phyloP scores from a whole-genome alignment of 2,797 vertebrate genomes.

The Pitangus sulphuratus region DNA sequence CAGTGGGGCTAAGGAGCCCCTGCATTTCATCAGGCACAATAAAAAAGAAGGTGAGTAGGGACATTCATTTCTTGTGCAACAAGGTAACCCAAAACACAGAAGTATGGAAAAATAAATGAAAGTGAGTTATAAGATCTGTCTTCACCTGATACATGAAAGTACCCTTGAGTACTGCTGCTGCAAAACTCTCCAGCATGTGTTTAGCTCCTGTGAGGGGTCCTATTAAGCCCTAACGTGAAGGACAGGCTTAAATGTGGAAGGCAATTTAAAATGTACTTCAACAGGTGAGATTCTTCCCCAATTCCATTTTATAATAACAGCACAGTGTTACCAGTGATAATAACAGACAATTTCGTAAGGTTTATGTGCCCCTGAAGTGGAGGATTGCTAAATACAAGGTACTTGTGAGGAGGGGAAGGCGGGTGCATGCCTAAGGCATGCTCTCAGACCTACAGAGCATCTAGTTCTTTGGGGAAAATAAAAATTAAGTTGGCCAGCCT shows the following conservation, averaged over 20 bases:
- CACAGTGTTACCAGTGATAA: background rate
- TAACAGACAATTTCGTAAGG: background rate
- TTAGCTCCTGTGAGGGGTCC: background rate
- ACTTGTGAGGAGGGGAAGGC: background rate
- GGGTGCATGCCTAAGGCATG: background rate
- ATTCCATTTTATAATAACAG: background rate
- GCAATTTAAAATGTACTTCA: background rate
- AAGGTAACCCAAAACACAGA: background rate
- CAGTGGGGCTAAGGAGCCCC: background rate
- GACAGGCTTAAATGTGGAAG: background rate
- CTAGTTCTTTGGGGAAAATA: background rate
- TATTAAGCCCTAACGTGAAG: background rate
- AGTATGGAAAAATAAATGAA: conserved; percentile 10
- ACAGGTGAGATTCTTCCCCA: background rate
- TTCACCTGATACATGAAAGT: background rate
- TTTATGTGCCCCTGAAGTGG: background rate
- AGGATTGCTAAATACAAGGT: background rate
- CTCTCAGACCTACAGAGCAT: background rate
- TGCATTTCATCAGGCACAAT: background rate
- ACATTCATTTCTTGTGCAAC: background rate
- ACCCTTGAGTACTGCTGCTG: background rate
- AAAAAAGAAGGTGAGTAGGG: background rate
- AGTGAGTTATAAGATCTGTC: background rate
- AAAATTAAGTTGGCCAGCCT: background rate
- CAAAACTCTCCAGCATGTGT: background rate